phyloP scores from a whole-genome alignment of 2,797 vertebrate species.

The Lepidocolaptes lacrymiger region DNA sequence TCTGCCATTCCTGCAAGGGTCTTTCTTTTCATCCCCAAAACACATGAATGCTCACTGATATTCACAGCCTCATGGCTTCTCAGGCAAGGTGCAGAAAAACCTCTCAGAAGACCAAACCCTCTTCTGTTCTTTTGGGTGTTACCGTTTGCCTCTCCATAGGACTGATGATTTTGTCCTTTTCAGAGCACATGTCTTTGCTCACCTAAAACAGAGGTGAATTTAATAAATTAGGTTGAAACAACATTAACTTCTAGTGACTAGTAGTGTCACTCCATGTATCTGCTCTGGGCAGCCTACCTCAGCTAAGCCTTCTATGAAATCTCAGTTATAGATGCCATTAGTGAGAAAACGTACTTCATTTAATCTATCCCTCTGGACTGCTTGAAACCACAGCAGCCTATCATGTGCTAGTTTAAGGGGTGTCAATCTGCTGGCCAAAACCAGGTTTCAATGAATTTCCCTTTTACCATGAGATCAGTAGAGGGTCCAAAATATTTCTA shows the following conservation, averaged over 20 bases:
- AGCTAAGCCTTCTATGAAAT: slow-evolving; percentile 23
- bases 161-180: neutral
- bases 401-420: neutral
- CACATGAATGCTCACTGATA: neutral
- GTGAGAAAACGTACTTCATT: neutral
- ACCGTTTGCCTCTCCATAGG: neutral
- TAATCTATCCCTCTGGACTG: neutral
- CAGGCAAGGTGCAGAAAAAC: neutral
- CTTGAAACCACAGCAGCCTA: neutral
- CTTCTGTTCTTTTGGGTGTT: neutral
- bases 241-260: slow-evolving; percentile 4
- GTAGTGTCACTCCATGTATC: neutral
- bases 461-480: neutral
- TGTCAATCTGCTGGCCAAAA: neutral
- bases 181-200: neutral
- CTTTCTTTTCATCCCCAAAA: neutral
- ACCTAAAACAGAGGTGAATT: slow-evolving; percentile 32
- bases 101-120: neutral
- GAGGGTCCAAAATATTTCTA: neutral
- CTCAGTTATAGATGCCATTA: neutral
- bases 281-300: neutral
- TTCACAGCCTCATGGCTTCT: neutral
- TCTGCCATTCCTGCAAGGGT: neutral
- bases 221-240: slow-evolving; percentile 52
- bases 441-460: neutral